Percentiles rank a stretch among this genome's conserved stretches.
These are phyloP conservation scores for Narcine bancroftii DNA, from an alignment of 2,113 vertebrate genomes.

Conservation along the genomic window DNA sequence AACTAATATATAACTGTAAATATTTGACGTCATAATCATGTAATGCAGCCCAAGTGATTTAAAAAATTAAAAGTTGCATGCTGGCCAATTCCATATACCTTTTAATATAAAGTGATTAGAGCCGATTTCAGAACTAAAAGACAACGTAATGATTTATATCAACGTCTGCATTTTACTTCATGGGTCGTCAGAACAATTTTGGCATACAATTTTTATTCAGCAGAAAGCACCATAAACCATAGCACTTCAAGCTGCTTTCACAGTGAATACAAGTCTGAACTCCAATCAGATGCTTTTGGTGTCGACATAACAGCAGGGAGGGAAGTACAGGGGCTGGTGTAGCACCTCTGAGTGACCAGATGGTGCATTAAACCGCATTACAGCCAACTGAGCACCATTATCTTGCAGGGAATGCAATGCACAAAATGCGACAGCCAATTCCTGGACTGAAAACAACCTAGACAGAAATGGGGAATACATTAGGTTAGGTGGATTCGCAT, in stretches of 20 bases:
- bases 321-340: not conserved
- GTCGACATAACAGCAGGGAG: not conserved
- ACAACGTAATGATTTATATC: conserved; percentile 1
- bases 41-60: conserved; percentile 8
- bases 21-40: conserved; percentile 18
- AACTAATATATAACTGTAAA: conserved; percentile 10
- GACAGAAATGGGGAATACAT: not conserved
- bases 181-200: not conserved
- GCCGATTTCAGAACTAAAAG: not conserved
- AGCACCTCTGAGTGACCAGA: too few relatives aligned
- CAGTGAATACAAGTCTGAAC: not conserved
- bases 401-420: not conserved
- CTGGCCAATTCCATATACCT: not conserved
- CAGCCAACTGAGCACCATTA: too few relatives aligned
- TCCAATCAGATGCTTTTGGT: not conserved
- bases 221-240: not conserved
- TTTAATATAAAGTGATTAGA: conserved; percentile 26
- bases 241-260: not conserved
- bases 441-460: not conserved
- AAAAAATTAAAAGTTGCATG: conserved; percentile 33
- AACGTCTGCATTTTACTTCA: not conserved
- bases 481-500: too few relatives aligned
- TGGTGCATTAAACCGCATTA: too few relatives aligned
- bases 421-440: not conserved
- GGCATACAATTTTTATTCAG: not conserved